A percentile compares a stretch with the other conserved stretches of the same genome.
phyloP scores from a whole-genome alignment of 2,888 invertebrate species.

The Hyles lineata region DNA sequence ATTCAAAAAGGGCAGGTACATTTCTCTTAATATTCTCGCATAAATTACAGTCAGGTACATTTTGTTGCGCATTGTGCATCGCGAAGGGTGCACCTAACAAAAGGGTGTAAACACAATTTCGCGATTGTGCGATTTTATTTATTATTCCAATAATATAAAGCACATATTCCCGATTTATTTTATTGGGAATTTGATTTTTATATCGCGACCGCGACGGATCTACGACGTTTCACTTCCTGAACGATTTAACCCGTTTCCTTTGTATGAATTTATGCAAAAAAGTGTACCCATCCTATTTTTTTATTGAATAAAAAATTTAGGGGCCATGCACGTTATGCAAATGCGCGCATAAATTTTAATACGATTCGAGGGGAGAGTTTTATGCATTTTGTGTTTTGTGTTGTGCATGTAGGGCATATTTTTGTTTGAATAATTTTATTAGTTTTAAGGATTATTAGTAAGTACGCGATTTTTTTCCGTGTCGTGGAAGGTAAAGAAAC shows the following conservation, averaged over 20 bases:
- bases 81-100: slow-evolving; percentile 56
- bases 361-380: slow-evolving; percentile 53
- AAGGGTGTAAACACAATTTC: slow-evolving; percentile 56
- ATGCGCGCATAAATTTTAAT: slow-evolving; percentile 84
- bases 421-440: slow-evolving; percentile 47
- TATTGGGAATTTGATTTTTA: slow-evolving; percentile 52
- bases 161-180: slow-evolving; percentile 30
- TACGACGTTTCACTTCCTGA: slow-evolving; percentile 81
- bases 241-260: slow-evolving; percentile 84
- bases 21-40: slow-evolving; percentile 85
- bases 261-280: slow-evolving; percentile 85
- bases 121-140: slow-evolving; percentile 51
- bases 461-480: slow-evolving; percentile 77
- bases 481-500: slow-evolving; percentile 64
- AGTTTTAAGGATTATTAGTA: slow-evolving; percentile 72
- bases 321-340: slow-evolving; percentile 85
- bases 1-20: slow-evolving; percentile 86
- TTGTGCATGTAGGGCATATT: slow-evolving; percentile 46
- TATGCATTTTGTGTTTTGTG: slow-evolving; percentile 49
- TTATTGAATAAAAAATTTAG: slow-evolving; percentile 84
- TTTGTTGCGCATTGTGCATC: slow-evolving; percentile 77
- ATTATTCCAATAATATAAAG: slow-evolving; percentile 53
- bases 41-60: slow-evolving; percentile 86
- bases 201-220: slow-evolving; percentile 66
- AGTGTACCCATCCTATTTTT: slow-evolving; percentile 86